Evolutionary conservation across 1,140 invertebrate species (phyloP).

Genomic region (Charaxes varanes): DNA sequence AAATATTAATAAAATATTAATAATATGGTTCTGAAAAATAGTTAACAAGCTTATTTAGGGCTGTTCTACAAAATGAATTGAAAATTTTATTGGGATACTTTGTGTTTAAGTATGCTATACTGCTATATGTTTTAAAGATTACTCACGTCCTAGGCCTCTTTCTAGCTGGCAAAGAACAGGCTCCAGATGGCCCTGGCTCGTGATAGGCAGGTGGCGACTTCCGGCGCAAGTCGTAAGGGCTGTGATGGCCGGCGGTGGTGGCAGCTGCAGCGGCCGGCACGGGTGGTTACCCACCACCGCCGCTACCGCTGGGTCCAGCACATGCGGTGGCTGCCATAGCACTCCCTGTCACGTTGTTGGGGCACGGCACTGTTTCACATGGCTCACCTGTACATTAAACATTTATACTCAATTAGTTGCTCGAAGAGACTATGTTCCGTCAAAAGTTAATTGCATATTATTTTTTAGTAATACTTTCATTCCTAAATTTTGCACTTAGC

Average conservation of each 20-base stretch:
- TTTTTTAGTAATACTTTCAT: too few species aligned
- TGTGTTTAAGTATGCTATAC: too few species aligned
- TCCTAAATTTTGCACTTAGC: too few species aligned
- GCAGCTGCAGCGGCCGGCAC: constrained; percentile 60
- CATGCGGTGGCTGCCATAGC: constrained; percentile 64
- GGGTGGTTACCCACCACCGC: constrained; percentile 51
- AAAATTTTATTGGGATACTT: too few species aligned
- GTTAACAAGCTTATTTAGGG: too few species aligned
- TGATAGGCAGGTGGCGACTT: constrained; percentile 85
- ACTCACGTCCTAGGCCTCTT: constrained; percentile 86
- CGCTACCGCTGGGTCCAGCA: constrained; percentile 62
- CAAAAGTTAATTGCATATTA: too few species aligned
- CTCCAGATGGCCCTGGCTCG: constrained; percentile 75
- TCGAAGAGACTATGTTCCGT: too few species aligned
- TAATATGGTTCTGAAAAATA: too few species aligned
- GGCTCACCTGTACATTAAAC: constrained; percentile 82
- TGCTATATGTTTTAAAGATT: too few species aligned
- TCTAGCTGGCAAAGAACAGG: constrained; percentile 84
- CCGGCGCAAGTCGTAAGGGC: constrained; percentile 88
- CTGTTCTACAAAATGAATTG: too few species aligned
- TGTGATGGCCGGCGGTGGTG: constrained; percentile 80
- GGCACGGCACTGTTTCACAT: constrained; percentile 82
- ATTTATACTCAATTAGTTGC: too few species aligned
- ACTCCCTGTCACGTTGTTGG: constrained; percentile 78
- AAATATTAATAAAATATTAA: too few species aligned